phyloP scores from a whole-genome alignment of 2,113 vertebrate genomes.

The Trematocara variabile region DNA sequence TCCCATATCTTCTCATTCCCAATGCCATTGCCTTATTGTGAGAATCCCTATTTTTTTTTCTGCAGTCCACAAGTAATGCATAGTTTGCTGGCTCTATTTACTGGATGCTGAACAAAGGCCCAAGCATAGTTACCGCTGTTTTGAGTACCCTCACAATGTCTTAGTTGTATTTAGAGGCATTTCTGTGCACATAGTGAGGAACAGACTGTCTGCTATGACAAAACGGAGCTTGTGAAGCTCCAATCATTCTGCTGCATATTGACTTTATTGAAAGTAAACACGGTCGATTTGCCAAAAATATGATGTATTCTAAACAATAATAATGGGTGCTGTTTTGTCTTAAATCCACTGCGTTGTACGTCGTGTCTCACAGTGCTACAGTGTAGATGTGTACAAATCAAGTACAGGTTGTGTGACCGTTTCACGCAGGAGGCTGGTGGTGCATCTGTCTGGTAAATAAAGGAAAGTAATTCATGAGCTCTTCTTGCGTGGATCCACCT shows the following conservation, averaged over 20 bases:
- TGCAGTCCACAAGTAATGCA: neutral
- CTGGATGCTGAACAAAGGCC: neutral
- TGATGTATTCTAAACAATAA: neutral
- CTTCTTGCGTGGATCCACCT: neutral
- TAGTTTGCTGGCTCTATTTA: neutral
- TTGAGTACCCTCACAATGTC: neutral
- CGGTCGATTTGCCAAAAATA: conserved; percentile 9
- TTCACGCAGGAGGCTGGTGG: neutral
- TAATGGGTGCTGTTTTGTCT: neutral
- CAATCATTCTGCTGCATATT: conserved; percentile 47
- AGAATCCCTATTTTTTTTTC: neutral
- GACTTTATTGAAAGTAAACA: conserved; percentile 36
- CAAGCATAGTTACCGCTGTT: neutral
- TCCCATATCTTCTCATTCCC: conserved; percentile 6
- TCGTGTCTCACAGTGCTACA: neutral
- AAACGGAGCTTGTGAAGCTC: conserved; percentile 4
- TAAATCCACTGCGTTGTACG: neutral
- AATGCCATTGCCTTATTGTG: conserved; percentile 12
- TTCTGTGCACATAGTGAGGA: neutral
- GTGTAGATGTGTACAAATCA: neutral
- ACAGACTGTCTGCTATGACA: conserved; percentile 25
- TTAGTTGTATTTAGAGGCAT: neutral
- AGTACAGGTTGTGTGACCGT: neutral
- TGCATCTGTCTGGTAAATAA: neutral
- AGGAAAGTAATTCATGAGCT: neutral